Evolutionary conservation across 2,888 invertebrate genomes (phyloP).

Genomic region (Drosophila mulleri): DNA sequence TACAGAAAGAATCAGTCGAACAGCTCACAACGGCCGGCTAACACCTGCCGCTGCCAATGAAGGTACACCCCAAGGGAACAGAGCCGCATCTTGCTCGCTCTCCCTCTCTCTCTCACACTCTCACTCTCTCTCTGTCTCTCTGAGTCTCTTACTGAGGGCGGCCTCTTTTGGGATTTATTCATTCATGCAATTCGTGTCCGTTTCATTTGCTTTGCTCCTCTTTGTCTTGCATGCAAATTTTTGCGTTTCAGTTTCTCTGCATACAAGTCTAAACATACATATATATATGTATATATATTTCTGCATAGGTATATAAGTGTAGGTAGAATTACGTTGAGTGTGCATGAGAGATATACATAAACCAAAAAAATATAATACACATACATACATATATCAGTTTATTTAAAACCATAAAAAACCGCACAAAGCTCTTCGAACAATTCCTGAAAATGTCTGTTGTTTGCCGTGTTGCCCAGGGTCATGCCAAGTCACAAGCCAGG

Average conservation of each 20-base stretch:
- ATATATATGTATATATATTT: constrained; percentile 6
- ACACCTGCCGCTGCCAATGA: constrained; percentile 44
- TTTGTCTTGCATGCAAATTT: constrained; percentile 61
- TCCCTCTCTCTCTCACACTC: background rate
- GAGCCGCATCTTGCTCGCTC: background rate
- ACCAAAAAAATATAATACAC: constrained; percentile 5
- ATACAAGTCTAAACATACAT: constrained; percentile 22
- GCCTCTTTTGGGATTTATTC: constrained; percentile 49
- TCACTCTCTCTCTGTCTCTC: background rate
- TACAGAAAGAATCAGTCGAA: constrained; percentile 24
- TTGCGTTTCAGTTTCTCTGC: constrained; percentile 51
- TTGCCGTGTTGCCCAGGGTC: constrained; percentile 63
- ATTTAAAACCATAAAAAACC: constrained; percentile 23
- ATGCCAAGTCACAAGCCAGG: constrained; percentile 65
- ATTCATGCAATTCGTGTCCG: constrained; percentile 59
- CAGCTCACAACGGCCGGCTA: constrained; percentile 36
- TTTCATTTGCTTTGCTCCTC: constrained; percentile 50
- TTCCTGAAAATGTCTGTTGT: constrained; percentile 59
- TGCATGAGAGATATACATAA: constrained; percentile 38
- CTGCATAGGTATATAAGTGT: constrained; percentile 20
- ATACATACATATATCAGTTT: background rate
- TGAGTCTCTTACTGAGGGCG: constrained; percentile 17
- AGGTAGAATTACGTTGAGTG: constrained; percentile 64
- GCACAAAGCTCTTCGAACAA: constrained; percentile 52
- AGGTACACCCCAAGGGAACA: constrained; percentile 31